phyloP scores from a whole-genome alignment of 2,888 invertebrate species.

The Eupithecia exiguata region DNA sequence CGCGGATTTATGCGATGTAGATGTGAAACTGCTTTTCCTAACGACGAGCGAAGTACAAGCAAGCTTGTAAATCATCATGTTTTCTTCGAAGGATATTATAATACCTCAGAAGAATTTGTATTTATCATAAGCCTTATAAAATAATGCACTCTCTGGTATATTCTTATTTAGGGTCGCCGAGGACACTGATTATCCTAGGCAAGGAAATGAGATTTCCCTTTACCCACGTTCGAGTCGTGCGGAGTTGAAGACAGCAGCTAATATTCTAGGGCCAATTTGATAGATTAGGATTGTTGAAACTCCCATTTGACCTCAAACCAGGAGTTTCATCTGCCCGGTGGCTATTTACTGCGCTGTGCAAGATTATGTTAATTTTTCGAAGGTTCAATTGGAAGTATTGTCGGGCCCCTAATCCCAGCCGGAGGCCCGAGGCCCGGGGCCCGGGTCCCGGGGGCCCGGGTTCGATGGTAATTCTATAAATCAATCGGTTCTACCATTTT shows the following conservation, averaged over 20 bases:
- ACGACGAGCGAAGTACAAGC: not conserved
- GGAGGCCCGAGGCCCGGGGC: conserved; percentile 43
- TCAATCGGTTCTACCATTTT: conserved; percentile 59
- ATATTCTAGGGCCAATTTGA: not conserved
- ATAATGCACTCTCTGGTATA: too few species aligned
- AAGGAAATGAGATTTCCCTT: not conserved
- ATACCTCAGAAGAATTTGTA: too few species aligned
- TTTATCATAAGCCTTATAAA: too few species aligned
- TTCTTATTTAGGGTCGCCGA: not conserved
- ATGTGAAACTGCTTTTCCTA: conserved; percentile 1
- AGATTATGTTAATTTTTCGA: conserved; percentile 66
- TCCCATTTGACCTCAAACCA: not conserved
- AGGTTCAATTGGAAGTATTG: conserved; percentile 62
- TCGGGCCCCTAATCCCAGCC: conserved; percentile 58
- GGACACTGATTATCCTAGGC: not conserved
- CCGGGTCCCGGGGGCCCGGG: conserved; percentile 32
- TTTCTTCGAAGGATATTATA: not conserved
- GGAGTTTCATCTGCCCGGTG: conserved; percentile 21
- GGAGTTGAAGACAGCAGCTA: not conserved
- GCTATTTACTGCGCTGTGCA: conserved; percentile 27
- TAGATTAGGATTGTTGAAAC: not conserved
- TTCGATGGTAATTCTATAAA: conserved; percentile 71
- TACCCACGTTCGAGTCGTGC: not conserved
- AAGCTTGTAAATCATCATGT: not conserved
- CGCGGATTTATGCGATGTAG: conserved; percentile 2